Conservation (phyloP, 2,888 invertebrate species). For the Morpho deidamia region DNA sequence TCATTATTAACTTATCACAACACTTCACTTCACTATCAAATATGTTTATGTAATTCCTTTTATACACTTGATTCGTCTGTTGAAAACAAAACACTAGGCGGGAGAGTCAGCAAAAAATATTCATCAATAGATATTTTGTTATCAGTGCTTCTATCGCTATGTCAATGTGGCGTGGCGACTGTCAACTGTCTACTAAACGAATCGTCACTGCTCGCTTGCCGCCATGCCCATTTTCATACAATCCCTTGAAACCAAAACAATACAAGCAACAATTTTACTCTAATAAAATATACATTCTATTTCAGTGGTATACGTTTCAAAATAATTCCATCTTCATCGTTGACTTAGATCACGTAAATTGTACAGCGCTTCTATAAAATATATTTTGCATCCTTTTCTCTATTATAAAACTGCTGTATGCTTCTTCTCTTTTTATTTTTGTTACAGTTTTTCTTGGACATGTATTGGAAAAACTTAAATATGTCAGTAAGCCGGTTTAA, state of each 20-base stretch:
- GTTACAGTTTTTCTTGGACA: slow-evolving; percentile 30
- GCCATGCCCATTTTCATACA: slow-evolving; percentile 72
- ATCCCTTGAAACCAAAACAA: slow-evolving; percentile 22
- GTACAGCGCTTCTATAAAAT: slow-evolving; percentile 39
- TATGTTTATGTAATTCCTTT: slow-evolving; percentile 16
- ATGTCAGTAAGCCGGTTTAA: not conserved
- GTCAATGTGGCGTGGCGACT: slow-evolving; percentile 77
- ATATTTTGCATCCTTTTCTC: slow-evolving; percentile 49
- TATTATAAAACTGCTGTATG: slow-evolving; percentile 31
- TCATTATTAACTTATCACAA: slow-evolving; percentile 48
- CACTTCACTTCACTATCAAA: slow-evolving; percentile 45
- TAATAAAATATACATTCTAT: slow-evolving; percentile 29
- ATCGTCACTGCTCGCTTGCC: slow-evolving; percentile 71
- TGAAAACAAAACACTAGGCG: slow-evolving; percentile 26
- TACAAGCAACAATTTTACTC: slow-evolving; percentile 25
- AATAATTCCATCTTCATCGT: slow-evolving; percentile 15
- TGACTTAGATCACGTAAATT: slow-evolving; percentile 30
- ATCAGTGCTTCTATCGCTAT: slow-evolving; percentile 74
- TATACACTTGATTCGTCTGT: slow-evolving; percentile 19
- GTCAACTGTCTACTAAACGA: slow-evolving; percentile 78
- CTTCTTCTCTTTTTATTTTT: slow-evolving; percentile 42
- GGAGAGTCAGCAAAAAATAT: slow-evolving; percentile 59
- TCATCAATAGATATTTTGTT: slow-evolving; percentile 66
- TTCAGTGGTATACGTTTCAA: slow-evolving; percentile 19
- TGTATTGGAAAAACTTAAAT: slow-evolving; percentile 4